phyloP scores from a whole-genome alignment of 2,797 vertebrate species.

The Halcyon leucocephala region DNA sequence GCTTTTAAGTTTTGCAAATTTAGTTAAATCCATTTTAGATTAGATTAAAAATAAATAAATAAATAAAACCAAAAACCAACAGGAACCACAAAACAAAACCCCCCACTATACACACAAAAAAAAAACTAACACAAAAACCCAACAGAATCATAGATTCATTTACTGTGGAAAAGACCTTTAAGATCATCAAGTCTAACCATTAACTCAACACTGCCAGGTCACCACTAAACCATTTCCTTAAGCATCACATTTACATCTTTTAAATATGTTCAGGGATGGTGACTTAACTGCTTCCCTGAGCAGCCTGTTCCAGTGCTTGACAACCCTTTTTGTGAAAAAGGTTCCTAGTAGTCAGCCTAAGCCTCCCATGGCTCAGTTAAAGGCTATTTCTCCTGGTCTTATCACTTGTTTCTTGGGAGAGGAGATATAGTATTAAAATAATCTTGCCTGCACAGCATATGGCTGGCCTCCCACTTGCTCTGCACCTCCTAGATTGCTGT shows the following conservation, averaged over 20 bases:
- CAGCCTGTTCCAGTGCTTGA: neutral
- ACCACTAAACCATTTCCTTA: too few species aligned
- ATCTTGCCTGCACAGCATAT: accelerated
- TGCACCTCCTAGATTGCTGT: neutral
- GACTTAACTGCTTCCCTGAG: accelerated
- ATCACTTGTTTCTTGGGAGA: neutral
- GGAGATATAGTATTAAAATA: neutral
- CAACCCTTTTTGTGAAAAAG: neutral
- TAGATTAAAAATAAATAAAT: neutral
- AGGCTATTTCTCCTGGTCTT: neutral
- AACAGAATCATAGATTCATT: neutral
- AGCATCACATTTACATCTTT: neutral
- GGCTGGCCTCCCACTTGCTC: neutral
- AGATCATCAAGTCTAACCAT: accelerated
- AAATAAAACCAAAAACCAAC: too few species aligned
- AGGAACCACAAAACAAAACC: too few species aligned
- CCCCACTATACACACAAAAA: too few species aligned
- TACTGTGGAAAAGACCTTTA: neutral
- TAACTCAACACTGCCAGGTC: too few species aligned
- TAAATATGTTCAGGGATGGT: neutral
- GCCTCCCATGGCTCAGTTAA: neutral
- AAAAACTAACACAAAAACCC: too few species aligned
- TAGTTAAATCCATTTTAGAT: neutral
- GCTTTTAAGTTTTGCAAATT: neutral
- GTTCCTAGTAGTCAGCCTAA: neutral